These are phyloP conservation scores for Eurypyga helias DNA, from an alignment of 2,113 vertebrate species.

Conservation along the genomic window DNA sequence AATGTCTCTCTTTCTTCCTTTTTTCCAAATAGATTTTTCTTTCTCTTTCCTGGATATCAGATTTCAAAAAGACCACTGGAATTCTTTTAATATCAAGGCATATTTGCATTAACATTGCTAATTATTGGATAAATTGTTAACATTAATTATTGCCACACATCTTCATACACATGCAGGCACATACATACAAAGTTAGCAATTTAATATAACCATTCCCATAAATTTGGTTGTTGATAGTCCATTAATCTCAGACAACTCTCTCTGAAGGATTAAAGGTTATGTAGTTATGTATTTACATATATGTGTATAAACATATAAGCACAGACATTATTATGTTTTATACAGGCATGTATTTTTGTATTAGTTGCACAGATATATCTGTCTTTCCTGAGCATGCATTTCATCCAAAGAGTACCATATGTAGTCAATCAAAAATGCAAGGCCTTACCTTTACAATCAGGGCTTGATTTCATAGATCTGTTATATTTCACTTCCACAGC, in stretches of 20 bases:
- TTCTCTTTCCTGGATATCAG: not conserved
- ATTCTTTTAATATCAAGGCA: not conserved
- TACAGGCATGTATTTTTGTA: not conserved
- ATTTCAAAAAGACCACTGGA: not conserved
- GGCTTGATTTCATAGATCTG: slow-evolving; percentile 31
- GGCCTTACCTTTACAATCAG: slow-evolving; percentile 72
- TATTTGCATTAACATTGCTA: not conserved
- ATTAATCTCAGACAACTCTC: not conserved
- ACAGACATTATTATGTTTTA: not conserved
- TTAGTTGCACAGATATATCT: not conserved
- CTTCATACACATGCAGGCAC: not conserved
- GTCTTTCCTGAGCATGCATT: not conserved
- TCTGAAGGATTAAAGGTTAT: not conserved
- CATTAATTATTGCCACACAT: not conserved
- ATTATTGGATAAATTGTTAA: not conserved
- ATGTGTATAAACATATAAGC: not conserved
- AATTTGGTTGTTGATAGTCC: not conserved
- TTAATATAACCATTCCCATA: not conserved
- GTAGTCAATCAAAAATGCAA: slow-evolving; percentile 30
- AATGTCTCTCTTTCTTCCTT: not conserved
- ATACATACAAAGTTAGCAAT: not conserved
- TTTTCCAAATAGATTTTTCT: not conserved
- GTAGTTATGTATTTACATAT: not conserved
- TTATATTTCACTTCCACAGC: slow-evolving; percentile 47
- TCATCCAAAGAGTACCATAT: not conserved